These are phyloP conservation scores for Phyllostomus discolor DNA, from an alignment of 2,113 vertebrate genomes.

Conservation along the genomic window DNA sequence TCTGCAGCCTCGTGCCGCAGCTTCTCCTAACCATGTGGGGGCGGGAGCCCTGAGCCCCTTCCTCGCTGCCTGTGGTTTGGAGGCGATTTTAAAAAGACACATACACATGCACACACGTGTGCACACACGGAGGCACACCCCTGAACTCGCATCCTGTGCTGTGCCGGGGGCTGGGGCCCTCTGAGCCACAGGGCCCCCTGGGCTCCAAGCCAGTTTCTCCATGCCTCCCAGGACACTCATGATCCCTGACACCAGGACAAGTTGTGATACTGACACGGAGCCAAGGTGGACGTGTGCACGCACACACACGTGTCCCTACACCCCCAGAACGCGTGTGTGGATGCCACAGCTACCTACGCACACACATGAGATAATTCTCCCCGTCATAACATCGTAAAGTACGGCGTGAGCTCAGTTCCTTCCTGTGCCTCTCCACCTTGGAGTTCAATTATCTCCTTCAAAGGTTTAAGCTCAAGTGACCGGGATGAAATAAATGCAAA, in stretches of 20 bases:
- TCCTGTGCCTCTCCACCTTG: neutral
- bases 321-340: accelerated
- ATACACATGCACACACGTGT: too few relatives aligned
- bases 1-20: neutral
- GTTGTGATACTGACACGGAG: neutral
- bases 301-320: neutral
- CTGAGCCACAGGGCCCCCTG: accelerated
- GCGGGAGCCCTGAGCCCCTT: neutral
- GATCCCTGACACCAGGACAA: neutral
- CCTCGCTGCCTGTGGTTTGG: neutral
- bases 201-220: neutral
- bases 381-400: neutral
- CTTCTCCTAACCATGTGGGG: neutral
- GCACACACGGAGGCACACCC: too few relatives aligned
- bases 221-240: neutral
- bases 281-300: accelerated
- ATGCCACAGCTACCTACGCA: neutral
- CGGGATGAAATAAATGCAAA: constrained; percentile 44
- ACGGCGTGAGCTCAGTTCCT: neutral
- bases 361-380: neutral
- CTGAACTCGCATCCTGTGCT: too few relatives aligned
- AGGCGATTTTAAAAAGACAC: neutral
- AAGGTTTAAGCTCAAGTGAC: constrained; percentile 52
- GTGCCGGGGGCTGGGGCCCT: accelerated
- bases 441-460: constrained; percentile 49